phyloP scores from a whole-genome alignment of 2,113 vertebrate species.

The Podarcis cretensis region DNA sequence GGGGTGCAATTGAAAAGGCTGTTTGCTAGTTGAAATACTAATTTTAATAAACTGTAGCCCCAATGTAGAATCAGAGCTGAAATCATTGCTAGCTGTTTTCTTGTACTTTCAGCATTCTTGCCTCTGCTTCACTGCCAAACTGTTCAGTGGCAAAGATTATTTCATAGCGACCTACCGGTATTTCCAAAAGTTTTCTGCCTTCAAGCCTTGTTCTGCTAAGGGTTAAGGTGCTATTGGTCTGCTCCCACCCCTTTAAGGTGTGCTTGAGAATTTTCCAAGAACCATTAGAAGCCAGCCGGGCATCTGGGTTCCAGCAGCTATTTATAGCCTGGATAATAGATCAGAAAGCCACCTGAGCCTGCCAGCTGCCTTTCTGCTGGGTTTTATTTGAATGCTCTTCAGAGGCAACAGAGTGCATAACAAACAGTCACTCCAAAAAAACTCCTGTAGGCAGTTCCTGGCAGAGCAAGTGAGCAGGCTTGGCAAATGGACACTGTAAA shows the following conservation, averaged over 20 bases:
- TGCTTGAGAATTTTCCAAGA: constrained; percentile 36
- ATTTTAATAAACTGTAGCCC: background rate
- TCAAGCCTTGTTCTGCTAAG: background rate
- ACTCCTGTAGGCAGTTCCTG: background rate
- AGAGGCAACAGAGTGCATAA: background rate
- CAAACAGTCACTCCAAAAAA: background rate
- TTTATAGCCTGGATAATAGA: constrained; percentile 26
- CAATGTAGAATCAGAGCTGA: background rate
- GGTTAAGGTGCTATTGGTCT: constrained; percentile 1
- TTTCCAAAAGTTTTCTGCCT: background rate
- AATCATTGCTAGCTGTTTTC: background rate
- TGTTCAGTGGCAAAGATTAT: background rate
- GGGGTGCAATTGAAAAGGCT: background rate
- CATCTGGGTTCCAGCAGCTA: constrained; percentile 26
- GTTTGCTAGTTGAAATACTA: background rate
- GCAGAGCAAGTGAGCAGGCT: background rate
- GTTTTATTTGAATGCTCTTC: background rate
- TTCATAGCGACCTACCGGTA: background rate
- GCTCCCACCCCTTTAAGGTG: constrained; percentile 26
- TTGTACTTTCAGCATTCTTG: background rate
- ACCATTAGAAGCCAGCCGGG: constrained; percentile 4
- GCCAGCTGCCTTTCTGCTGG: constrained; percentile 5
- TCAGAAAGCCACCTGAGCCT: constrained; percentile 19
- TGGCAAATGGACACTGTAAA: background rate
- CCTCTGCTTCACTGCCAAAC: background rate